A percentile compares a stretch with the other conserved stretches of the same genome.
Conservation (phyloP, 2,888 invertebrate genomes). For the Labia minor region DNA sequence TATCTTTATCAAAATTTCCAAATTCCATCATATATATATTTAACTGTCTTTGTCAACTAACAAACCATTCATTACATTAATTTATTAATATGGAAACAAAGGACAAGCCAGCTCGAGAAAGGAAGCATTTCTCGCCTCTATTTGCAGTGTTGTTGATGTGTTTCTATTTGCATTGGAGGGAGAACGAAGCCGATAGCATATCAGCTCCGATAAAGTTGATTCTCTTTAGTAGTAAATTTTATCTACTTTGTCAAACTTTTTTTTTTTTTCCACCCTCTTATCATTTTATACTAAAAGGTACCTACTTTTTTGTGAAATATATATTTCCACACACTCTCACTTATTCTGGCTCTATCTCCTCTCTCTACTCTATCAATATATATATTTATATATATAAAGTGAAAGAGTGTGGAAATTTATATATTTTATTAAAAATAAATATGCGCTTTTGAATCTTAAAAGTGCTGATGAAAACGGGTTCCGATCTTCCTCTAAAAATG, state of each 20-base stretch:
- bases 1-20: constrained; percentile 15
- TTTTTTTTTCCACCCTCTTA: background rate
- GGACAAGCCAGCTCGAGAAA: background rate
- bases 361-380: no score
- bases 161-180: background rate
- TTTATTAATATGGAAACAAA: constrained; percentile 7
- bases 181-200: background rate
- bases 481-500: background rate
- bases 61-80: background rate
- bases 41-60: background rate
- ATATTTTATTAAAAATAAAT: no score
- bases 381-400: background rate
- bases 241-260: background rate
- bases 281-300: background rate
- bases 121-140: background rate
- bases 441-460: background rate
- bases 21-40: constrained; percentile 8
- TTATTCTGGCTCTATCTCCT: no score
- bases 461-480: constrained; percentile 1
- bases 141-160: constrained; percentile 5
- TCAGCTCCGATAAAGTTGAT: background rate
- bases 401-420: background rate
- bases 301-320: background rate
- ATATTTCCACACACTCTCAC: no score
- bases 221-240: background rate